Evolutionary conservation across 1,140 invertebrate genomes (phyloP).

Genomic region (Hylyphantes graminicola): DNA sequence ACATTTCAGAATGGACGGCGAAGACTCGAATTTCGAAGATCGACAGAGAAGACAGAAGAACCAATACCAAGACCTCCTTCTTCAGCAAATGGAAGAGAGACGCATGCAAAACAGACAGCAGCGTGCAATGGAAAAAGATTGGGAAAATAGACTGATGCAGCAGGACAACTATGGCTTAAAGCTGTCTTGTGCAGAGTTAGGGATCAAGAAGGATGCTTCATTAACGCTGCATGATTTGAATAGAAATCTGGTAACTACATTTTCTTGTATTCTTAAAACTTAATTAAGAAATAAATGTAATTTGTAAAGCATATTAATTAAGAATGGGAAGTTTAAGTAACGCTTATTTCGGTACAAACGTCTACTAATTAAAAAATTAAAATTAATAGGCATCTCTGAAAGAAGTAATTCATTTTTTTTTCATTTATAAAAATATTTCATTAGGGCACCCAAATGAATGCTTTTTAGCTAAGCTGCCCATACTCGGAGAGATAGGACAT

Average conservation of each 20-base stretch:
- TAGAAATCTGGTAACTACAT: slow-evolving; percentile 74
- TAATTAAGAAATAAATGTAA: too few species aligned
- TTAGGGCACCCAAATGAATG: too few species aligned
- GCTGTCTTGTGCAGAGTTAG: slow-evolving; percentile 65
- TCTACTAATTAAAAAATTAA: too few species aligned
- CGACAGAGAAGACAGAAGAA: slow-evolving; percentile 77
- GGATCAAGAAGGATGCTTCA: slow-evolving; percentile 69
- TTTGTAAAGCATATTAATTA: too few species aligned
- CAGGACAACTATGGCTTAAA: slow-evolving; percentile 68
- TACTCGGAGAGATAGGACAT: too few species aligned
- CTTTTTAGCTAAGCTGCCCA: too few species aligned
- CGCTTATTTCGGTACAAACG: too few species aligned
- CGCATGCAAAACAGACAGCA: slow-evolving; percentile 73
- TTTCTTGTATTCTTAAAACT: background rate
- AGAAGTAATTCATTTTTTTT: too few species aligned
- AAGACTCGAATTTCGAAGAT: slow-evolving; percentile 75
- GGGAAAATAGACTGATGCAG: slow-evolving; percentile 66
- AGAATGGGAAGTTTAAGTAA: too few species aligned
- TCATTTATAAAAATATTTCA: too few species aligned
- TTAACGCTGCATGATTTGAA: slow-evolving; percentile 80
- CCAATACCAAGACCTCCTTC: slow-evolving; percentile 81
- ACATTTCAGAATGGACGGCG: slow-evolving; percentile 80
- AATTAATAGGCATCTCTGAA: too few species aligned
- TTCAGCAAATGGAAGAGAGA: slow-evolving; percentile 73
- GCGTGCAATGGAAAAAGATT: slow-evolving; percentile 70